Conservation (phyloP, 1,140 invertebrate genomes). For the Drosophila oshimai region DNA sequence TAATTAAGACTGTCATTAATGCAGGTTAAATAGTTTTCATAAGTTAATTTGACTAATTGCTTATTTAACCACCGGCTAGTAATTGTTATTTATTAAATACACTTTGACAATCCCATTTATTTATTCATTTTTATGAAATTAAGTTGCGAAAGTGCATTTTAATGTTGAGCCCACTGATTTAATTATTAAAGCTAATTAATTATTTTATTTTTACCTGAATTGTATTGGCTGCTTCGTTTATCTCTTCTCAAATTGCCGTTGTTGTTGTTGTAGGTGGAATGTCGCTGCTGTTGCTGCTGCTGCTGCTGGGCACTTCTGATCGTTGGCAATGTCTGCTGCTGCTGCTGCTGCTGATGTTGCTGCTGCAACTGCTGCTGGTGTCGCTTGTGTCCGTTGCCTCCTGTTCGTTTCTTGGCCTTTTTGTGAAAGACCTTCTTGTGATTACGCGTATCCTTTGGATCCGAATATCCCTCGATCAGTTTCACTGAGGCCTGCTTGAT, state of each 20-base stretch:
- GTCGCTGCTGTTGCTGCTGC: constrained; percentile 48
- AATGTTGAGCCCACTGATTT: too few relatives aligned
- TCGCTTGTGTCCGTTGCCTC: constrained; percentile 47
- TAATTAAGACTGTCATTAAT: too few relatives aligned
- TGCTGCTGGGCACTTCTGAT: constrained; percentile 36
- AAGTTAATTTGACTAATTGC: too few relatives aligned
- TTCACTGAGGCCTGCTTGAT: constrained; percentile 80
- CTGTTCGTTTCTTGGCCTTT: constrained; percentile 67
- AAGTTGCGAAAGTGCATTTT: too few relatives aligned
- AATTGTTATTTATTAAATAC: too few relatives aligned
- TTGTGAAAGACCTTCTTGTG: constrained; percentile 81
- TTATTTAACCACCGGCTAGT: too few relatives aligned
- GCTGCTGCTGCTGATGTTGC: constrained; percentile 38
- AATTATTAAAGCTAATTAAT: too few relatives aligned
- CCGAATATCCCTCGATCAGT: constrained; percentile 79
- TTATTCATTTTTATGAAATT: too few relatives aligned
- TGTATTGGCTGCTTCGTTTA: constrained; percentile 71
- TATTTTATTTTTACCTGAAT: constrained; percentile 62
- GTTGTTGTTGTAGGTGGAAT: constrained; percentile 68
- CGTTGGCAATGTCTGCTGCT: constrained; percentile 49
- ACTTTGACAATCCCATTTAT: too few relatives aligned
- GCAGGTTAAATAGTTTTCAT: too few relatives aligned
- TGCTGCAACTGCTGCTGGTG: constrained; percentile 53
- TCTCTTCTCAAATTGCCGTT: constrained; percentile 60
- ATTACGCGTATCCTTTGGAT: constrained; percentile 75